Conservation (phyloP, 2,113 vertebrate species). For the Pitta sordida region DNA sequence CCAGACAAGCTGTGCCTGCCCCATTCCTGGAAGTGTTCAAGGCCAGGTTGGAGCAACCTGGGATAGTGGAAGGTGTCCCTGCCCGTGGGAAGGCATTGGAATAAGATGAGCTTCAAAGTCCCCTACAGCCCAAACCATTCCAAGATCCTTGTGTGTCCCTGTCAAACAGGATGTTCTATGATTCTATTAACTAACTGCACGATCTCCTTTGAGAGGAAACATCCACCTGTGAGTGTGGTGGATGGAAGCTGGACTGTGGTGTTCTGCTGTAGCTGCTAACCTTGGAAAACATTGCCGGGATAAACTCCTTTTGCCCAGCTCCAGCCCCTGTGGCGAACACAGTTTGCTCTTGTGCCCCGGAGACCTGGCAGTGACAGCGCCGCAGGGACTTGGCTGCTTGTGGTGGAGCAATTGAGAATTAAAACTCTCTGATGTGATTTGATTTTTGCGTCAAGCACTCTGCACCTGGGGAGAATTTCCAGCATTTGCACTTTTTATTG, state of each 20-base stretch:
- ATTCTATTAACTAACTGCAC: background rate
- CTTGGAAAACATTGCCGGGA: accelerated
- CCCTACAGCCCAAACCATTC: background rate
- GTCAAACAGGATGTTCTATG: background rate
- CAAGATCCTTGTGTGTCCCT: background rate
- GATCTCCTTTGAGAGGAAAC: background rate
- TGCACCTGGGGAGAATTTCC: background rate
- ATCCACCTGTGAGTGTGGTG: background rate
- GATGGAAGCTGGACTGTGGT: background rate
- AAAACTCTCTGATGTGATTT: background rate
- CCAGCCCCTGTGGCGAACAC: background rate
- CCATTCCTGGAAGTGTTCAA: background rate
- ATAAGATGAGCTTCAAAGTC: background rate
- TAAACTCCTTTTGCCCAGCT: background rate
- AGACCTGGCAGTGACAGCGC: background rate
- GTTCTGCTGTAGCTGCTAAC: background rate
- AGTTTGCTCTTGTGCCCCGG: background rate
- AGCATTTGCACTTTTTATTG: background rate
- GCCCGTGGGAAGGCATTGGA: background rate
- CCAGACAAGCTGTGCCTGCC: background rate
- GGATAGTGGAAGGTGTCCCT: background rate
- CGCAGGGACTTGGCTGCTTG: background rate
- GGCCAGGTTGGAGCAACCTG: background rate
- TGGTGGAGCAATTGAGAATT: background rate
- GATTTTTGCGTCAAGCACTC: background rate